Conservation (phyloP, 2,113 vertebrate genomes). For the Cettia cetti region DNA sequence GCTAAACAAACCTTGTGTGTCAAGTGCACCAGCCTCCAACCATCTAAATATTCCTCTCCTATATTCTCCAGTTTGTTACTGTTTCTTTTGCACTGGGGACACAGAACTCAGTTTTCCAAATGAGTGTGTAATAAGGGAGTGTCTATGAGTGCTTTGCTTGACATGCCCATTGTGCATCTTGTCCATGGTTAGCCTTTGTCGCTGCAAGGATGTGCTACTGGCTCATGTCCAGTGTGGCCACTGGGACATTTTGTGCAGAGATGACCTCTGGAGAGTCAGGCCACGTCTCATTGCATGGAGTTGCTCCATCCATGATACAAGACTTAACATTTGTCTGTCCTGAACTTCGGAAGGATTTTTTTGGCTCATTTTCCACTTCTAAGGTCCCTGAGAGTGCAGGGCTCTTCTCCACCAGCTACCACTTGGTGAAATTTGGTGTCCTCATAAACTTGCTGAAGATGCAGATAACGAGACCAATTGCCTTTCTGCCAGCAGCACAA, state of each 20-base stretch:
- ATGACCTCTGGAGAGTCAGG: background rate
- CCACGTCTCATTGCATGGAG: background rate
- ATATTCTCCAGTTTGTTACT: background rate
- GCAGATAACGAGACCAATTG: background rate
- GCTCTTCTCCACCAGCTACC: background rate
- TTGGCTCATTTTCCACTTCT: background rate
- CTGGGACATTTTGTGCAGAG: background rate
- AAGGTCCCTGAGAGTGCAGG: background rate
- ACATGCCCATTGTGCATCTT: rapidly evolving
- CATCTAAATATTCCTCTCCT: background rate
- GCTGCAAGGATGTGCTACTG: background rate
- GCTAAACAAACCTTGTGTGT: background rate
- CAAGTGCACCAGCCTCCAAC: background rate
- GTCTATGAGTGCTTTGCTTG: background rate
- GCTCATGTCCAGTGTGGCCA: background rate
- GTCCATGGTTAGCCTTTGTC: rapidly evolving
- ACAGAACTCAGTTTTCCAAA: background rate
- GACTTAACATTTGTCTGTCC: background rate
- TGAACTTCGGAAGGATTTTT: background rate
- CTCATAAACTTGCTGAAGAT: background rate
- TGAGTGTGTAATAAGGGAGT: background rate
- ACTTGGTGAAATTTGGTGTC: background rate
- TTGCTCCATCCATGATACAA: background rate
- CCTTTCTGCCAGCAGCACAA: background rate
- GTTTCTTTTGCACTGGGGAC: background rate